phyloP scores from a whole-genome alignment of 2,797 vertebrate genomes.

The Halcyon chelicuti region DNA sequence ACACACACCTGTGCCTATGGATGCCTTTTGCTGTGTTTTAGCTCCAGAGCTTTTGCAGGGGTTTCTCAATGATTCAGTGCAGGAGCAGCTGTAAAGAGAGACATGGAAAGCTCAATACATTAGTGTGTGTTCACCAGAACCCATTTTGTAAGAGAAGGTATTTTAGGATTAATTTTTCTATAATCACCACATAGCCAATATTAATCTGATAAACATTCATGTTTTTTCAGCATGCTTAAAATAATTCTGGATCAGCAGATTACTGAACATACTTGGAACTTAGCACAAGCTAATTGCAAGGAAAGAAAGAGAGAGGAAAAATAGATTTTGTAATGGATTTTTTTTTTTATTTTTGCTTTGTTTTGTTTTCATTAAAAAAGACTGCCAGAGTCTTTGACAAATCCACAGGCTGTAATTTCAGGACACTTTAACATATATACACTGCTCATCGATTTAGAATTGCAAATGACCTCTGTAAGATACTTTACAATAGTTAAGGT shows the following conservation, averaged over 20 bases:
- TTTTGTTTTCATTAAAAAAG: background rate
- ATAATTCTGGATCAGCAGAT: conserved; percentile 41
- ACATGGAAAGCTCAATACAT: background rate
- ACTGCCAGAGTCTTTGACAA: background rate
- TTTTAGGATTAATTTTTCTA: background rate
- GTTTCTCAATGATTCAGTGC: background rate
- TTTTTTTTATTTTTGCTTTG: background rate
- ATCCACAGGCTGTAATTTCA: background rate
- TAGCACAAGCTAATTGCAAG: conserved; percentile 36
- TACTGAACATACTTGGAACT: conserved; percentile 46
- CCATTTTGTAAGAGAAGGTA: background rate
- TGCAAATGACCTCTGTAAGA: background rate
- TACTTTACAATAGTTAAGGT: background rate
- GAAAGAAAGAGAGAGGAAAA: conserved; percentile 1
- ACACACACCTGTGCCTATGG: background rate
- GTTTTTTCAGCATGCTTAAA: conserved; percentile 45
- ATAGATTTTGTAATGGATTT: background rate
- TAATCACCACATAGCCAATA: background rate
- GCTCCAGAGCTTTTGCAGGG: background rate
- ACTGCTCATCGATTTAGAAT: conserved; percentile 18
- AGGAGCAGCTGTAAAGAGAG: background rate
- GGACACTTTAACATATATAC: background rate
- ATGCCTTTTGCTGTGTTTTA: background rate
- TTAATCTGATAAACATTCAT: background rate
- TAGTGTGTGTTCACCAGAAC: background rate